Evolutionary conservation across 2,888 invertebrate species (phyloP).

Genomic region (Poecilus cupreus): DNA sequence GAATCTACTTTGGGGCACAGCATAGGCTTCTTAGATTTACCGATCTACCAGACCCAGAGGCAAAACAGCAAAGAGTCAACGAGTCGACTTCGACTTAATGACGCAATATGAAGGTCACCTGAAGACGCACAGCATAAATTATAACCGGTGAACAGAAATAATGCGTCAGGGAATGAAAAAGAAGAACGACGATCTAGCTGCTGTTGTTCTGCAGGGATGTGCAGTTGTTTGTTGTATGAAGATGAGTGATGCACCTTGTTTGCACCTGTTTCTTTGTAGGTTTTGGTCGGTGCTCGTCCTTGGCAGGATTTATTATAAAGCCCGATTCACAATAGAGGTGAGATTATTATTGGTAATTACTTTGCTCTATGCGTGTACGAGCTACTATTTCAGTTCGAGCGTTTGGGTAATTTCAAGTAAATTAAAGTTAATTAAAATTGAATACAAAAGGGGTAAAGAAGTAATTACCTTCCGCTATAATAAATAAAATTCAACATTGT

Average conservation of each 20-base stretch:
- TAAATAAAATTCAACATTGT: no score
- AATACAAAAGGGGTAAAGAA: not conserved
- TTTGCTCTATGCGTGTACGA: not conserved
- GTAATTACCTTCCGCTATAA: not conserved
- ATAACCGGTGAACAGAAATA: not conserved
- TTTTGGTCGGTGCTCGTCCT: not conserved
- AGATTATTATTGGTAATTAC: constrained; percentile 32
- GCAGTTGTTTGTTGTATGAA: constrained; percentile 8
- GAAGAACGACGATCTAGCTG: not conserved
- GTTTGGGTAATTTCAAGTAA: constrained; percentile 14
- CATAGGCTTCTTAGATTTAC: not conserved
- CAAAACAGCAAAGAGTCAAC: not conserved
- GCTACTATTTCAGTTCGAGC: not conserved
- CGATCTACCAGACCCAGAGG: no score
- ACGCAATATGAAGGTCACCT: constrained; percentile 48
- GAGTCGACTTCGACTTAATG: constrained; percentile 33
- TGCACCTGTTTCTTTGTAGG: constrained; percentile 13
- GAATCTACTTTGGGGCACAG: not conserved
- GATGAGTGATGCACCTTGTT: constrained; percentile 19
- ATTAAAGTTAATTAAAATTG: constrained; percentile 32
- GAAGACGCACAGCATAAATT: constrained; percentile 17
- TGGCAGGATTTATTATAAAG: not conserved
- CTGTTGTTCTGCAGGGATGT: not conserved
- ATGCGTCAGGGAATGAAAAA: not conserved
- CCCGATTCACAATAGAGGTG: constrained; percentile 21